Evolutionary conservation across 2,113 vertebrate genomes (phyloP).

Genomic region (Anhinga anhinga): DNA sequence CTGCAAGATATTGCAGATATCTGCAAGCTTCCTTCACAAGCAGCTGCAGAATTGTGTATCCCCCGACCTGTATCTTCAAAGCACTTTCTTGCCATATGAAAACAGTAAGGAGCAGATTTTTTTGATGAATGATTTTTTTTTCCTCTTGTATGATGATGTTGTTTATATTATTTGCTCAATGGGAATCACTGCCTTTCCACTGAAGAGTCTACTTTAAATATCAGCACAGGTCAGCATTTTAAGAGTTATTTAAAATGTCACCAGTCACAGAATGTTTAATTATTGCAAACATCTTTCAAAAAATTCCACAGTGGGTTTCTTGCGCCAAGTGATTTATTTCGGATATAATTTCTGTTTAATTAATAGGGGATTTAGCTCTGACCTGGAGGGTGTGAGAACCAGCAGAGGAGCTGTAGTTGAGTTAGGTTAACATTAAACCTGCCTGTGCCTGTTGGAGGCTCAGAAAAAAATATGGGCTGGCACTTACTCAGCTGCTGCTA

Average conservation of each 20-base stretch:
- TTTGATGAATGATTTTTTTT: not conserved
- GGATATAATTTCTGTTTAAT: slow-evolving; percentile 82
- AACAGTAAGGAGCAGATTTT: not conserved
- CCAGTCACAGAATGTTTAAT: slow-evolving; percentile 77
- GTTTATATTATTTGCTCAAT: slow-evolving; percentile 41
- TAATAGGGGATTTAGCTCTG: slow-evolving; percentile 79
- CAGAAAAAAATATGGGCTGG: not conserved
- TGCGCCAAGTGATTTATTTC: slow-evolving; percentile 74
- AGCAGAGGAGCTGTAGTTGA: slow-evolving; percentile 55
- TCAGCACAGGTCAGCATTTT: slow-evolving; percentile 68
- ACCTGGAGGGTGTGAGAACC: slow-evolving; percentile 75
- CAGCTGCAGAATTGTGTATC: not conserved
- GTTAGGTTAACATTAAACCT: slow-evolving; percentile 60
- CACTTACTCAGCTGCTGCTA: slow-evolving; percentile 33
- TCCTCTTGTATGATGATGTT: not conserved
- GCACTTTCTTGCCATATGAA: not conserved
- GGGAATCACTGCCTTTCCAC: slow-evolving; percentile 29
- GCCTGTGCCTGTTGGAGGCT: slow-evolving; percentile 56
- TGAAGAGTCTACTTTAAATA: slow-evolving; percentile 61
- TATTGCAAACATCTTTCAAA: slow-evolving; percentile 76
- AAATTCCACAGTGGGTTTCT: slow-evolving; percentile 74
- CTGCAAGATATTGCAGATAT: no score
- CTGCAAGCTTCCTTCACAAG: not conserved
- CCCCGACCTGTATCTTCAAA: not conserved
- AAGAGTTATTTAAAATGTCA: slow-evolving; percentile 79